Evolutionary conservation across 2,797 vertebrate genomes (phyloP).

Genomic region (Coccyzus lansbergi): DNA sequence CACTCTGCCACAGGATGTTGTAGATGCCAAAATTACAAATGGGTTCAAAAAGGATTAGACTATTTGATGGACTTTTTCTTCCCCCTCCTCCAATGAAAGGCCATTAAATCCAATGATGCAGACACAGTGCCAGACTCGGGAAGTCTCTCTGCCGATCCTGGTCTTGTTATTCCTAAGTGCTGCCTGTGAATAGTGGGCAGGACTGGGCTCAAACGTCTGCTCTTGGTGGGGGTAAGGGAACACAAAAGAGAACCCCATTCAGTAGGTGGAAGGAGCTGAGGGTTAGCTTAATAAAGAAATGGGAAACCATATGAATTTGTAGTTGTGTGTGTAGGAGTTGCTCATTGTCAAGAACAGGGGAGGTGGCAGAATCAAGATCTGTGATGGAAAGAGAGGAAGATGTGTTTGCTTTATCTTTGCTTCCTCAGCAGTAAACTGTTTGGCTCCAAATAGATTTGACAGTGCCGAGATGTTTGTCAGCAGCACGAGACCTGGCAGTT

Average conservation of each 20-base stretch:
- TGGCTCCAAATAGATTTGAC: neutral
- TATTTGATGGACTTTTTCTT: constrained; percentile 1
- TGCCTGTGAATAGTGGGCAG: constrained; percentile 17
- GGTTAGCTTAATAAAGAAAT: neutral
- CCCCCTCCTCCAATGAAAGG: neutral
- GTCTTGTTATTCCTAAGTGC: neutral
- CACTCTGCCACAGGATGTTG: constrained; percentile 67
- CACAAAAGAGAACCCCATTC: neutral
- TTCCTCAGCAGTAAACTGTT: neutral
- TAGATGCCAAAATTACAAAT: constrained; percentile 64
- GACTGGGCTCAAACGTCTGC: neutral
- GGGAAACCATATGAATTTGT: neutral
- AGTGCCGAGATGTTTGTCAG: neutral
- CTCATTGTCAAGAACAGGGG: neutral
- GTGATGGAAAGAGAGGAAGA: neutral
- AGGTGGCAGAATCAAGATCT: constrained; percentile 2
- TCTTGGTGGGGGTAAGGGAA: neutral
- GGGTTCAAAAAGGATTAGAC: constrained; percentile 52
- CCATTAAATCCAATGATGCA: constrained; percentile 38
- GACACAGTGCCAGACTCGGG: constrained; percentile 2
- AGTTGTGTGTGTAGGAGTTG: neutral
- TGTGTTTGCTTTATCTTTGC: neutral
- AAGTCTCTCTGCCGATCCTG: constrained; percentile 29
- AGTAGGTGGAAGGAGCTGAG: neutral
- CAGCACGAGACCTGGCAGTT: neutral